phyloP scores from a whole-genome alignment of 2,888 invertebrate genomes.

The Monoplex corrugatus region DNA sequence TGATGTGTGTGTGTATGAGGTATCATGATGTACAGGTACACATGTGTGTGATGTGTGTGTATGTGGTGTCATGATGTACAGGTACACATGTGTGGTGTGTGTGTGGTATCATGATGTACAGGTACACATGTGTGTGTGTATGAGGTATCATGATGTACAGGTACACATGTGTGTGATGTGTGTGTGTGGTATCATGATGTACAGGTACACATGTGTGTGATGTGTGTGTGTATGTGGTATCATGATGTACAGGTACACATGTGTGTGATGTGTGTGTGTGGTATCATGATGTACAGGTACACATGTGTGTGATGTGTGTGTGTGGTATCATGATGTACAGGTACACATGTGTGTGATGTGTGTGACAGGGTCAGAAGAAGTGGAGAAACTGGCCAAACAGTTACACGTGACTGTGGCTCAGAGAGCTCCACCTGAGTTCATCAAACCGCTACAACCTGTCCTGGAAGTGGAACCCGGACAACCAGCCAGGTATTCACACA shows the following conservation, averaged over 20 bases:
- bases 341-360: slow-evolving; percentile 17
- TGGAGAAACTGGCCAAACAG: slow-evolving; percentile 69
- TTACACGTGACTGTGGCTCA: slow-evolving; percentile 70
- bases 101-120: not conserved
- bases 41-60: not conserved
- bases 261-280: not conserved
- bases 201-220: not conserved
- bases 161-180: not conserved
- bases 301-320: not conserved
- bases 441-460: slow-evolving; percentile 87
- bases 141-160: not conserved
- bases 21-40: not conserved
- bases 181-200: slow-evolving; percentile 13
- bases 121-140: slow-evolving; percentile 4
- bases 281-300: not conserved
- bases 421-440: slow-evolving; percentile 88
- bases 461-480: slow-evolving; percentile 94
- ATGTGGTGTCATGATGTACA: no score
- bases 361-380: slow-evolving; percentile 68
- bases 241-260: not conserved
- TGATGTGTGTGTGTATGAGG: slow-evolving; percentile 20
- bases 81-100: not conserved
- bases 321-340: no score
- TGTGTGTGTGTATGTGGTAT: not conserved
- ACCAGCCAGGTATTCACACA: slow-evolving; percentile 88